Evolutionary conservation across 2,113 vertebrate genomes (phyloP), one percentile per base, ranked within the genome.

Genomic region (Cavia aperea): DNA sequence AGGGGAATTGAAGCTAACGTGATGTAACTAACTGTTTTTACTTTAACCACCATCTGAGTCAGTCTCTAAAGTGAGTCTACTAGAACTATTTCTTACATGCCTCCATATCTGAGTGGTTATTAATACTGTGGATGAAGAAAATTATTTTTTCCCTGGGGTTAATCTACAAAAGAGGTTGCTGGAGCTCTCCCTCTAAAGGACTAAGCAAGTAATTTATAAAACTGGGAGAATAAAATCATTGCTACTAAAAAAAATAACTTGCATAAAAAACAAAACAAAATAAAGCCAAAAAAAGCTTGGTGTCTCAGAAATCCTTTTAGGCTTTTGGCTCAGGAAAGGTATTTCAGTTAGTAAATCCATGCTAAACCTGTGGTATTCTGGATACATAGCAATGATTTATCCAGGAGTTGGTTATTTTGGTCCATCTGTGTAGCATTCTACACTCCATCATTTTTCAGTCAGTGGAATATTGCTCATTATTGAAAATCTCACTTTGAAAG

Each of bases 401-500:
- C 58, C 63, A 92, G 54, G 14, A 83, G 60, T 31, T 89, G 60
- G 43, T 26, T 43, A 73, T 29, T 56, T 56, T 14, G 56, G 58
- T 49, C 23, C 24, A 26, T 86, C 31, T 33, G 43, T 65, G 65
- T 89, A 23, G 19, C 12, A 62, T 63, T 70, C n/a, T 36, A 79
- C 4, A n/a, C 26, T 21, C 13, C 31, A 78, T 15, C 6, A 24
- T 39, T 75, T 54, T 83, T 79, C n/a, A 85, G 66, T n/a, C 36
- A 39, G 19, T 82, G 26, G 49, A 77, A 62, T 77, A 33, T 29
- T 81, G 21, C 58, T 93, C 19, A 60, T 81, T 72, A 63, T 89
- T 77, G 23, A 78, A 81, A 93, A 79, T 63, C 21, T 91, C 70
- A 79, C 13, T 73, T 92, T 81, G 33, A 84, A 63, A 92, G n/a